A percentile compares a stretch with the other conserved stretches of the same genome.
These are phyloP conservation scores for Stigmatopora nigra DNA, from an alignment of 2,113 vertebrate species.

Conservation along the genomic window DNA sequence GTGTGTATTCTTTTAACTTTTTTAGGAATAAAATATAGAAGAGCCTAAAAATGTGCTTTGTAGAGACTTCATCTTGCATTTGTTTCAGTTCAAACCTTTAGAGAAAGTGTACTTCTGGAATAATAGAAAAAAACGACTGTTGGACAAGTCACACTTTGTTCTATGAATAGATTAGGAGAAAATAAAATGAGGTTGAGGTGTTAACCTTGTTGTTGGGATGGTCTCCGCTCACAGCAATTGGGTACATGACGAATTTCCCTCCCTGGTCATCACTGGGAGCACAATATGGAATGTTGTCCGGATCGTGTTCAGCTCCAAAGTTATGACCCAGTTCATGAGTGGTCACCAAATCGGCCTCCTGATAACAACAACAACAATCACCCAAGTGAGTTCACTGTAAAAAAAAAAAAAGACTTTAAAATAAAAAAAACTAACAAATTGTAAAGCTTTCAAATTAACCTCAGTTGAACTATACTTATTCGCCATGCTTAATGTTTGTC, in stretches of 20 bases:
- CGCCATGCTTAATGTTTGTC: no score
- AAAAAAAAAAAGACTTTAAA: no score
- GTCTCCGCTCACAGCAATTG: conserved; percentile 97
- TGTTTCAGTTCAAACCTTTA: no score
- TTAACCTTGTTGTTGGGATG: conserved; percentile 94
- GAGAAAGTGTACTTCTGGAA: no score
- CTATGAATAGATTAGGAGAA: not conserved
- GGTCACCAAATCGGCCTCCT: conserved; percentile 97
- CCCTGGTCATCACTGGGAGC: conserved; percentile 91
- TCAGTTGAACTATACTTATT: not conserved
- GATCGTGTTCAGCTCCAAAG: conserved; percentile 96
- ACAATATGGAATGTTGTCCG: conserved; percentile 80
- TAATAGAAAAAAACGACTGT: no score
- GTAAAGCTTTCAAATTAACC: not conserved
- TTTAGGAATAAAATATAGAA: no score
- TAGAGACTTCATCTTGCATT: no score
- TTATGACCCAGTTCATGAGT: conserved; percentile 97
- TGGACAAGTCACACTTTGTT: no score
- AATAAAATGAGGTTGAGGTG: not conserved
- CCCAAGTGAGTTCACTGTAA: not conserved
- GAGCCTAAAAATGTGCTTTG: no score
- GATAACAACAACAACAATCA: conserved; percentile 12
- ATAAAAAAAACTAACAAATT: not conserved
- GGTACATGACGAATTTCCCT: conserved; percentile 96
- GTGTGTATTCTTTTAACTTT: no score